Percentiles rank a stretch among this genome's conserved stretches.
Evolutionary conservation across 2,888 invertebrate species (phyloP).

Genomic region (Xestia ashworthii): DNA sequence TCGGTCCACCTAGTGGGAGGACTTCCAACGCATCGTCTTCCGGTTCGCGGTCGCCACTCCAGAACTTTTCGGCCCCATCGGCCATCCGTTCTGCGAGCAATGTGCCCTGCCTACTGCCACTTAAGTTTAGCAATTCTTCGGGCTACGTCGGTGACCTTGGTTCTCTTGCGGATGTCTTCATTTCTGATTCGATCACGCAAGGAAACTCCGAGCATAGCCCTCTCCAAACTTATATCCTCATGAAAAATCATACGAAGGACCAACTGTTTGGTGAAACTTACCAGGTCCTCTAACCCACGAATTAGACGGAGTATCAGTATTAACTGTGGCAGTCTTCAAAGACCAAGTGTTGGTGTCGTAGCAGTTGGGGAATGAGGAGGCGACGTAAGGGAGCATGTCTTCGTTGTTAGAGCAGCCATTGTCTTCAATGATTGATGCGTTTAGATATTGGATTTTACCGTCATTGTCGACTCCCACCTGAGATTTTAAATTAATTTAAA

Average conservation of each 20-base stretch:
- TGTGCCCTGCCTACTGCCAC: no score
- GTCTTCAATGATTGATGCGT: conserved; percentile 87
- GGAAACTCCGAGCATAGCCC: no score
- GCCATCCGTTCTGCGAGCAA: no score
- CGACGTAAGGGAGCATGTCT: conserved; percentile 30
- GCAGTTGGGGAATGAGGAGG: conserved; percentile 82
- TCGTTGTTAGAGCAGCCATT: conserved; percentile 88
- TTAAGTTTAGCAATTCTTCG: no score
- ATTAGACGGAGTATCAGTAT: conserved; percentile 92
- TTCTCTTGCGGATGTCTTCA: no score
- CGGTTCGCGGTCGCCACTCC: no score
- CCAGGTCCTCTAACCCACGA: conserved; percentile 93
- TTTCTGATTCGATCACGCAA: no score
- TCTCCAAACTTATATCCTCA: not conserved
- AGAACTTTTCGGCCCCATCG: no score
- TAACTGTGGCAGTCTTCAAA: conserved; percentile 76
- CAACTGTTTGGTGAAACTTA: conserved; percentile 59
- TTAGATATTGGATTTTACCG: conserved; percentile 92
- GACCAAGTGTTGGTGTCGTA: conserved; percentile 86
- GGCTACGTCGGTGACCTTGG: no score
- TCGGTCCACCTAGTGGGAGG: no score
- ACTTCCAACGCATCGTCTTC: no score
- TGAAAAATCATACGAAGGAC: not conserved
- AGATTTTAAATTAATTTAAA: not conserved
- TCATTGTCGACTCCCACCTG: conserved; percentile 91